Base-by-base conservation (phyloP, 2,888 invertebrate genomes). In the Agrenia bidenticulata region DNA sequence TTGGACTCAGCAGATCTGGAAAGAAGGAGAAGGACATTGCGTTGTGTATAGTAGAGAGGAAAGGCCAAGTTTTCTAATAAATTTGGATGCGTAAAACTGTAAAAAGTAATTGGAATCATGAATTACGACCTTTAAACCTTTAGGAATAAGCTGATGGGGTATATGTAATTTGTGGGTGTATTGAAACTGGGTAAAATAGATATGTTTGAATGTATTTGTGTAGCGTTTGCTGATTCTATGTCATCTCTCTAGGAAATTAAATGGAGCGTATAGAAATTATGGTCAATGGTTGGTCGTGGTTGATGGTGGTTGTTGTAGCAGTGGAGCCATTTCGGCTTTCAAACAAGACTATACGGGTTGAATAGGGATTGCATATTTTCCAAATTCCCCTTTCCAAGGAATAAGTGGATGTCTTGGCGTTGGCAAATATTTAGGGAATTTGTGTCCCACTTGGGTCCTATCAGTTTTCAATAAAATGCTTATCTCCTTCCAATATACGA, bases 81-180 rank as follows among this genome's bases (percentile, higher is more conserved):
- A 57, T 57, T 55, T 41, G 21, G 39, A 57, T 23, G 57, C 32
- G 37, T 55, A 32, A 55, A 55, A 32, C 32, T 55, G 55, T 27
- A 27, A 37, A 55, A 55, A 55, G 55, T 51, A 51, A 51, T 51
- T 51, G 51, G 24, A 51, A 51, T 21, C 17, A 23, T 51, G 51
- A 51, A 23, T 5, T 13, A 51, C 23, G 51, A 51, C 51, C 24
- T 24, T 24, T 24, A 54, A 32, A 26, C 26, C 32, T 4, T n/a
- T 7, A 32, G 32, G 11, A 32, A 32, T 32, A 32, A 32, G 32
- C n/a, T n/a, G n/a, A n/a, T n/a, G n/a, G n/a, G n/a, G n/a, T n/a
- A n/a, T n/a, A n/a, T n/a, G n/a, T n/a, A n/a, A n/a, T n/a, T n/a
- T n/a, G n/a, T n/a, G n/a, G n/a, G n/a, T n/a, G n/a, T n/a, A n/a